These are phyloP conservation scores for Taxidea taxus DNA, from an alignment of 2,113 vertebrate genomes.

Conservation along the genomic window DNA sequence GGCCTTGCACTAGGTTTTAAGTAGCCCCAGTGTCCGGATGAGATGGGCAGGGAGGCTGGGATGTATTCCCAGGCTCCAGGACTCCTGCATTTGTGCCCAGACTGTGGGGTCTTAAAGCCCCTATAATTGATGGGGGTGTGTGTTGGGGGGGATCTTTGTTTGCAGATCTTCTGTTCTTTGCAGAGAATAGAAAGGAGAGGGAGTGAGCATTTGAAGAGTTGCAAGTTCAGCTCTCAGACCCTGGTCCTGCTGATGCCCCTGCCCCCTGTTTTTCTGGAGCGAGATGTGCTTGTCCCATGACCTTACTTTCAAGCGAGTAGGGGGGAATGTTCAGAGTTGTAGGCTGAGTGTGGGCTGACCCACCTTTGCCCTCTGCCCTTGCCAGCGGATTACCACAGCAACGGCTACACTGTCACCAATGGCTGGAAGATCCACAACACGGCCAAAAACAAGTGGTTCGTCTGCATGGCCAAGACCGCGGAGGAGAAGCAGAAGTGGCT, in stretches of 20 bases:
- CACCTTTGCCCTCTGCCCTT: background rate
- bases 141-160: background rate
- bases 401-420: constrained; percentile 97
- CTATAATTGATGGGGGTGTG: background rate
- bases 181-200: background rate
- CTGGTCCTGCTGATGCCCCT: background rate
- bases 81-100: background rate
- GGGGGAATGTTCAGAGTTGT: accelerated
- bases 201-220: background rate
- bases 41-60: background rate
- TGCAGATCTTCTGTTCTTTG: background rate
- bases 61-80: background rate
- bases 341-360: background rate
- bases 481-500: constrained; percentile 99
- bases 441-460: constrained; percentile 99
- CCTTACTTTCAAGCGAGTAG: accelerated
- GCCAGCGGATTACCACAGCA: constrained; percentile 98
- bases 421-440: constrained; percentile 99
- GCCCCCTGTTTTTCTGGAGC: background rate
- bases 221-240: background rate
- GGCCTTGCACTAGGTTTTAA: background rate
- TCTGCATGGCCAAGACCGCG: constrained; percentile 97
- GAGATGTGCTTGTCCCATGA: accelerated
- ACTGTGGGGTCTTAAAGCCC: background rate
- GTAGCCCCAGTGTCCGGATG: accelerated